phyloP scores from a whole-genome alignment of 92 coral and sea anemone species.

The Hydrozoanthus gracilis region DNA sequence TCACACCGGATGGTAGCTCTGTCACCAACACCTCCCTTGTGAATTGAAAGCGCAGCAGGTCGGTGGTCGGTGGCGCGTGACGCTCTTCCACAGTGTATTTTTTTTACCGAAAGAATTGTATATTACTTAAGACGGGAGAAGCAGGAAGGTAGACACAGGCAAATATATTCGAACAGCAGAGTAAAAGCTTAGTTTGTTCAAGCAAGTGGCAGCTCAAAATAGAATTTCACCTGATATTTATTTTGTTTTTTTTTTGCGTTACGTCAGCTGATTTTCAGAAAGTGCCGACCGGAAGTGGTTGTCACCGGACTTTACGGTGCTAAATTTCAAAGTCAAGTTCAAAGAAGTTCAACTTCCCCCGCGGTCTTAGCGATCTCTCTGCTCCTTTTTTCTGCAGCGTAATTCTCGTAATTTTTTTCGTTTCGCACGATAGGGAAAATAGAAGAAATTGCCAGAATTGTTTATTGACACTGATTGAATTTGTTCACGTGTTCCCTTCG shows the following conservation, averaged over 20 bases:
- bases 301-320: constrained; percentile 4
- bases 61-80: too few relatives aligned
- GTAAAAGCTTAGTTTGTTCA: too few relatives aligned
- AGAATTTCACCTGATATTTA: background rate
- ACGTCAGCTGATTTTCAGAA: background rate
- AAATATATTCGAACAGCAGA: too few relatives aligned
- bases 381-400: too few relatives aligned
- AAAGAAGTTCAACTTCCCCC: background rate
- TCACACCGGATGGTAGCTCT: too few relatives aligned
- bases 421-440: background rate
- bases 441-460: background rate
- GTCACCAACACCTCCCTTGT: too few relatives aligned
- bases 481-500: constrained; percentile 40
- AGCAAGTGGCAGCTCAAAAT: too few relatives aligned
- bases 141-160: too few relatives aligned
- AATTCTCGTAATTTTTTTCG: background rate
- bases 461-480: background rate
- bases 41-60: too few relatives aligned
- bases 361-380: background rate
- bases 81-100: too few relatives aligned
- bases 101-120: too few relatives aligned
- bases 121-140: too few relatives aligned
- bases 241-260: background rate
- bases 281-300: constrained; percentile 12
- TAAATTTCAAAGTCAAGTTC: constrained; percentile 8